phyloP scores from a whole-genome alignment of 2,113 vertebrate genomes.

The Nothoprocta perdicaria region DNA sequence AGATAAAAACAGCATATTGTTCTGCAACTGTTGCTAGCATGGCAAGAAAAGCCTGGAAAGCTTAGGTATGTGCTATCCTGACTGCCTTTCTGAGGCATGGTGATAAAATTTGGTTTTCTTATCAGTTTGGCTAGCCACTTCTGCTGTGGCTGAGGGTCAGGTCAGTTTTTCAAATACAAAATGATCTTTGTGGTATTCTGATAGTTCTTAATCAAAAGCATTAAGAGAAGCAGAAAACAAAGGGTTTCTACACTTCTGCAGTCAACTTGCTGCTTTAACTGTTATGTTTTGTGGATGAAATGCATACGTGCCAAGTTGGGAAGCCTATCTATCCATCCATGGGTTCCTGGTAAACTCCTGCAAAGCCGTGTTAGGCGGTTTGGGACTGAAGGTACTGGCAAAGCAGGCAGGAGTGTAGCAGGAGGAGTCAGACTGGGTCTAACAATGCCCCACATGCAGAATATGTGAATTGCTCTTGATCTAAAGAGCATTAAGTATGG shows the following conservation, averaged over 20 bases:
- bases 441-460: not conserved
- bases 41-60: not conserved
- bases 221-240: fast-evolving
- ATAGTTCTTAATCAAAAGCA: not conserved
- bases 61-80: fast-evolving
- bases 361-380: not conserved
- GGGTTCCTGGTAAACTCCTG: not conserved
- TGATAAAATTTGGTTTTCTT: not conserved
- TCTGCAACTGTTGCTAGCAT: not conserved
- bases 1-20: not conserved
- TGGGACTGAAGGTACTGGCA: not conserved
- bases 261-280: not conserved
- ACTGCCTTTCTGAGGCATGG: not conserved
- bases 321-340: not conserved
- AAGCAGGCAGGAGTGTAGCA: not conserved
- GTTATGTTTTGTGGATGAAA: not conserved
- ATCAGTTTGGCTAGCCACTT: not conserved
- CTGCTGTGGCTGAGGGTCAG: not conserved
- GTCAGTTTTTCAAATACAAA: not conserved
- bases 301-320: not conserved
- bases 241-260: not conserved
- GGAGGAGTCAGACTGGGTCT: not conserved
- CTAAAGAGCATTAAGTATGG: not conserved
- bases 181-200: not conserved
- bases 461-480: not conserved